Evolutionary conservation across 2,888 invertebrate species (phyloP).

Genomic region (Drosophila parthenogenetica): DNA sequence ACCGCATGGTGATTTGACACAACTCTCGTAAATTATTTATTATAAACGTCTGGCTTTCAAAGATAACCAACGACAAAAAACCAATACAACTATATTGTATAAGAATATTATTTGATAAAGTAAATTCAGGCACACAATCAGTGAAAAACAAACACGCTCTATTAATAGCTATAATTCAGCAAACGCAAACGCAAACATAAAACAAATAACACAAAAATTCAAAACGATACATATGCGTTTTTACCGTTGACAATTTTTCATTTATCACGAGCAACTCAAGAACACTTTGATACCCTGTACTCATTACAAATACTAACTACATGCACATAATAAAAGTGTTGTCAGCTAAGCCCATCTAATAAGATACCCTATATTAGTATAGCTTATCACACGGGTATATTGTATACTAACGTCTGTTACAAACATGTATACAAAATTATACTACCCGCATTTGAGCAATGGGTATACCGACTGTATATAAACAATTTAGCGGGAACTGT

Average conservation of each 20-base stretch:
- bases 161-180: conserved; percentile 43
- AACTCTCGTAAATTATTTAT: conserved; percentile 23
- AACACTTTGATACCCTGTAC: conserved; percentile 9
- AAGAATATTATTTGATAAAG: conserved; percentile 36
- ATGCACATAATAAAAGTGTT: too few species aligned
- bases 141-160: conserved; percentile 21
- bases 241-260: conserved; percentile 22
- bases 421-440: not conserved
- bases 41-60: conserved; percentile 23
- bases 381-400: not conserved
- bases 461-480: not conserved
- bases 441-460: not conserved
- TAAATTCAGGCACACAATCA: conserved; percentile 31
- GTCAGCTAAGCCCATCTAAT: too few species aligned
- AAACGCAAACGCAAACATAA: conserved; percentile 16
- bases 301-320: not conserved
- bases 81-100: conserved; percentile 6
- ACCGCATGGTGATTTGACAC: conserved; percentile 25
- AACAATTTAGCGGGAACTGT: conserved; percentile 7
- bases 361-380: not conserved
- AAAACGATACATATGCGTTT: conserved; percentile 20
- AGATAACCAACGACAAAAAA: conserved; percentile 37
- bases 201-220: conserved; percentile 13
- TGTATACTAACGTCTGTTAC: not conserved
- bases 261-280: not conserved